Evolutionary conservation across 2,113 vertebrate species (phyloP), one percentile per base, ranked within the genome.

Genomic region (Colinus virginianus): DNA sequence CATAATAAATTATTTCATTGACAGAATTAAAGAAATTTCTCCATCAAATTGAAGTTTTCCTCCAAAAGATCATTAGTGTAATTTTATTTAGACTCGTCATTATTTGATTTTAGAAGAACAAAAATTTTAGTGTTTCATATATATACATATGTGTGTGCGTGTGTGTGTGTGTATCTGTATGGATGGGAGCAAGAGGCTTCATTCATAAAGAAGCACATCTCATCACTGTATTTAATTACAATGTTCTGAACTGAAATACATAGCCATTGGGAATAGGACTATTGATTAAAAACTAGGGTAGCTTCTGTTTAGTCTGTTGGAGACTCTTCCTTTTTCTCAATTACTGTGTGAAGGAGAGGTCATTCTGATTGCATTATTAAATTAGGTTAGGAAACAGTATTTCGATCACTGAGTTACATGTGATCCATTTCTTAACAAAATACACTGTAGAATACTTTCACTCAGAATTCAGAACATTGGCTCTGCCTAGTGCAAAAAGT

Each of bases 261-360:
- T 67, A 91, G 82, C 93, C 68, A 86, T 51, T 90, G 84, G 88
- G 81, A 93, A 96, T 96, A 90, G n/a, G 63, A 70, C 71, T 96
- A 93, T 97, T 97, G 96, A 96, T 94, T 97, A 96, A 97, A 96
- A 97, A 94, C 89, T 82, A 94, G 87, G 68, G 86, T 96, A 88
- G 72, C 55, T 88, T 92, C 72, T 92, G 63, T 95, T 97, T 92
- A 63, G 85, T 81, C 90, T 68, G 49, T 95, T 93, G 77, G 78
- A 91, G 43, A 40, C 42, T 88, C n/a, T 43, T 30, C 8, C 82
- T 70, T 76, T 82, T 64, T 56, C 55, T 53, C 91, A 96, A 43
- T 93, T 93, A 90, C 90, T 70, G 21, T 66, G 19, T 86, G 49
- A 62, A 86, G 70, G 61, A 94, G 78, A 93, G 91, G 84, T 85